Evolutionary conservation across 53 echinoderm and acorn worm genomes (phyloP), one percentile per base, ranked within the genome.

Genomic region (Holothuria scabra): DNA sequence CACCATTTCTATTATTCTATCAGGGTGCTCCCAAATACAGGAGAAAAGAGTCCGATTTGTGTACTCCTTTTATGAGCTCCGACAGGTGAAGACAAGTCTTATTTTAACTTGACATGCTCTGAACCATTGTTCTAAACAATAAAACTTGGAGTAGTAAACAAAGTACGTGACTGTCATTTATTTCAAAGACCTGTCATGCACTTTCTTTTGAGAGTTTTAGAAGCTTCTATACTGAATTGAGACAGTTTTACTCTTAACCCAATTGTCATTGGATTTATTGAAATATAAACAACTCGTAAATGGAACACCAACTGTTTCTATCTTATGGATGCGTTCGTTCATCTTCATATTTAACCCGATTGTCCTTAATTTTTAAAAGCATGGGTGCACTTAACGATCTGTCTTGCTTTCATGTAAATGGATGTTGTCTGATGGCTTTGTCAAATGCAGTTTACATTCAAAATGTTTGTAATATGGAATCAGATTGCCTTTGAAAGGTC

Each of bases 311-410:
- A 52, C 11, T 52, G 52, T 52, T 9, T 16, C 16, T 16, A 52
- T 52, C 52, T 18, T 1, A 52, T n/a, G n/a, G n/a, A n/a, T 52
- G 52, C 24, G 19, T 48, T 44, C 67, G 48, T 72, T 34, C 24
- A 46, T 72, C 46, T 25, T 72, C 72, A 72, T 72, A 44, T 48
- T 72, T 72, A 72, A 72, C 72, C 72, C 46, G 48, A 72, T 72
- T 72, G 72, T 44, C 34, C 72, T 44, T 72, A 72, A 72, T 72
- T 72, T 72, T 72, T 72, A 72, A 72, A 71, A 46, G 71, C 71
- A 71, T 71, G 21, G 52, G 52, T 71, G 44, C 71, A 71, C 71
- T 71, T 71, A 44, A 9, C 24, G 25, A 44, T 22, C 71, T 71
- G 12, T 10, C 48, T n/a, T 48, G 8, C 21, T 48, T 72, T 72